Evolutionary conservation across 2,113 vertebrate genomes (phyloP), one percentile per base, ranked within the genome.

Genomic region (Hylia prasina): DNA sequence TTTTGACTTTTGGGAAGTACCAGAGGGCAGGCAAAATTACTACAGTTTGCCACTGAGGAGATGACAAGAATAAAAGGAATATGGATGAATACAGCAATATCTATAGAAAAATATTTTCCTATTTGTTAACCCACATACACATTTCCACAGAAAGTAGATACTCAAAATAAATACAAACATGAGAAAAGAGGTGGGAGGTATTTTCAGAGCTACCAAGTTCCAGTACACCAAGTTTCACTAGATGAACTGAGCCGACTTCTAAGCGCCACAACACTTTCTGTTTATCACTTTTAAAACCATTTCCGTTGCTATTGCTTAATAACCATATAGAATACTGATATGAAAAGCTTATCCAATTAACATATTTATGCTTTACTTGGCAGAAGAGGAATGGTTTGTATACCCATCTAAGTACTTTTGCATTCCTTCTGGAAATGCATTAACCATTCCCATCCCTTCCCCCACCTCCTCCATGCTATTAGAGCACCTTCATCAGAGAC

Each of bases 1-100:
- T 35, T 95, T 83, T 96, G 35, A 47, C 73, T 94, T 94, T 70
- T 81, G 65, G 54, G 68, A 96, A 95, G 33, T 63, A 84, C 75
- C 2, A 0, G 42, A 88, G 48, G 65, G 57, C 82, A 96, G 53
- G 58, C 0, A 2, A 77, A 35, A 77, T 73, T 47, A 45, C 76
- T 73, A 6, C 51, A 82, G 92, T 78, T 71, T 87, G 33, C 58
- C 15, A 50, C 44, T 1, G 6, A 96, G 53, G 48, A 57, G 47
- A 28, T 66, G 20, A 64, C 58, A 73, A 56, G 22, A 79, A 68
- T 93, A 84, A 76, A 83, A 28, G 30, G 22, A 88, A 88, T 71
- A 48, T 33, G 37, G 30, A 72, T 82, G 56, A 69, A 25, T 54
- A 68, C 16, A 54, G 7, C 0, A 2, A 24, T 84, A 51, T 78